These are phyloP conservation scores for Nephotettix cincticeps DNA, from an alignment of 1,140 invertebrate genomes.

Conservation along the genomic window DNA sequence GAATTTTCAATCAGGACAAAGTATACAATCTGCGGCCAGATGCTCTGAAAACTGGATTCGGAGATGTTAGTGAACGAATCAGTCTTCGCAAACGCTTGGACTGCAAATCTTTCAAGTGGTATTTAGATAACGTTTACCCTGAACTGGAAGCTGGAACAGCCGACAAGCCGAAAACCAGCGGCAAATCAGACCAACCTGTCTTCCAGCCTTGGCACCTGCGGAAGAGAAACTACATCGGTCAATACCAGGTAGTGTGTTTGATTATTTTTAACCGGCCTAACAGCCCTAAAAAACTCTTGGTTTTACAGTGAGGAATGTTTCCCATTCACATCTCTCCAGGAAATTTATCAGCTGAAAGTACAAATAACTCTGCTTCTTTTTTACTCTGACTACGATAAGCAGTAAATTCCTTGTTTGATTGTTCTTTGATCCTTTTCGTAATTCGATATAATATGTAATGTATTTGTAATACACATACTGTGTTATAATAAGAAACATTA, in stretches of 20 bases:
- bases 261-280: too few species aligned
- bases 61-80: constrained; percentile 75
- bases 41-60: constrained; percentile 64
- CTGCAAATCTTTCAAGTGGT: constrained; percentile 93
- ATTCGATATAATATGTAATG: too few species aligned
- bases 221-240: constrained; percentile 71
- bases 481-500: too few species aligned
- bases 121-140: constrained; percentile 88
- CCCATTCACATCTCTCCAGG: too few species aligned
- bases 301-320: too few species aligned
- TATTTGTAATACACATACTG: too few species aligned
- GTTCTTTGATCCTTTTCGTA: too few species aligned
- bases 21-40: constrained; percentile 70
- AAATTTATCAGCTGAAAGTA: too few species aligned
- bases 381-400: too few species aligned
- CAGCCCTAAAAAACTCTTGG: too few species aligned
- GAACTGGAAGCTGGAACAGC: constrained; percentile 70
- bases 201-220: constrained; percentile 77
- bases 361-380: too few species aligned
- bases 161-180: constrained; percentile 53
- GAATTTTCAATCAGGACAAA: constrained; percentile 65
- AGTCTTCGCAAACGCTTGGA: constrained; percentile 66
- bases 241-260: constrained; percentile 52
- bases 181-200: constrained; percentile 61
- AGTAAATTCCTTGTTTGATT: too few species aligned